phyloP scores from a whole-genome alignment of 2,888 invertebrate species.

The Cryptophagus acutangulus region DNA sequence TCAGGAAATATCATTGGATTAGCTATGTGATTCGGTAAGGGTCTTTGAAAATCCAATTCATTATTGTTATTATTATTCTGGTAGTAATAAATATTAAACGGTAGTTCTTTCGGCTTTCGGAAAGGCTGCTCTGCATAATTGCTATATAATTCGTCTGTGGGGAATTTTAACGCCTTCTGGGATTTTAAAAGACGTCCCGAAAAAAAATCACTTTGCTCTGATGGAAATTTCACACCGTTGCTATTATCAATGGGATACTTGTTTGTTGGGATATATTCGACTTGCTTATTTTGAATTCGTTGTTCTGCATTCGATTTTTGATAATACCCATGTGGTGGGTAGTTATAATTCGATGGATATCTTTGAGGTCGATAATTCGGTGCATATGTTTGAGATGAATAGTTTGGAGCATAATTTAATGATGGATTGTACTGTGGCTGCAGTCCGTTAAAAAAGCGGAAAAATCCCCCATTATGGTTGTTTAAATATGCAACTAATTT shows the following conservation, averaged over 20 bases:
- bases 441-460: constrained; percentile 65
- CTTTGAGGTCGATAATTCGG: neutral
- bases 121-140: constrained; percentile 12
- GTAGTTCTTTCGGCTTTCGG: constrained; percentile 26
- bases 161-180: constrained; percentile 24
- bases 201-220: neutral
- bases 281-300: constrained; percentile 27
- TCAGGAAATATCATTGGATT: constrained; percentile 51
- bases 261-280: constrained; percentile 13
- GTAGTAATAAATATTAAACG: constrained; percentile 19
- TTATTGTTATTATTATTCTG: constrained; percentile 19
- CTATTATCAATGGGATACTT: constrained; percentile 11
- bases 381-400: neutral
- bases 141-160: constrained; percentile 13
- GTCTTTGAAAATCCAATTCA: constrained; percentile 35
- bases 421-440: constrained; percentile 37
- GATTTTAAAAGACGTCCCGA: neutral
- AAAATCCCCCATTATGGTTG: constrained; percentile 82
- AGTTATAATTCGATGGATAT: constrained; percentile 3
- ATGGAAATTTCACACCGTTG: constrained; percentile 16
- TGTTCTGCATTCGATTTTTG: constrained; percentile 20
- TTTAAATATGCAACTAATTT: constrained; percentile 73
- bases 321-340: too few species aligned
- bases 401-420: too few species aligned
- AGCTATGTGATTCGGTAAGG: constrained; percentile 36